Conservation (phyloP, 2,888 invertebrate genomes). For the Apotomis capreana region DNA sequence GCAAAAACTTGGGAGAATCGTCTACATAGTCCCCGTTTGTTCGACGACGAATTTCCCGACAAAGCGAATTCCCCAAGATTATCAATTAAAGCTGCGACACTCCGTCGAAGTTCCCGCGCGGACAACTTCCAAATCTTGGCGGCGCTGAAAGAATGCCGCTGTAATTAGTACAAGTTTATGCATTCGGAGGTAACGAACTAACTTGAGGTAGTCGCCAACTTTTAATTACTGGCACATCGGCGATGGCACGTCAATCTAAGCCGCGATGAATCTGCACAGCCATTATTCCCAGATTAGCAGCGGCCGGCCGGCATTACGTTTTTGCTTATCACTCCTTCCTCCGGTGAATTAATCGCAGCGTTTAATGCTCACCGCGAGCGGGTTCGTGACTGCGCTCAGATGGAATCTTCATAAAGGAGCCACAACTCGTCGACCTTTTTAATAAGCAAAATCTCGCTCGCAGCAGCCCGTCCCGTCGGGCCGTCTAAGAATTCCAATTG, state of each 20-base stretch:
- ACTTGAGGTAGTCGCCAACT: slow-evolving; percentile 65
- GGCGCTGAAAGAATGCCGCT: slow-evolving; percentile 77
- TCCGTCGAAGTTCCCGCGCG: slow-evolving; percentile 64
- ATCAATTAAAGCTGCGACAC: slow-evolving; percentile 80
- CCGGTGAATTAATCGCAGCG: slow-evolving; percentile 64
- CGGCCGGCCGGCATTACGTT: slow-evolving; percentile 61
- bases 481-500: slow-evolving; percentile 52
- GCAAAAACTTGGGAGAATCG: slow-evolving; percentile 57
- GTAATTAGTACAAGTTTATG: slow-evolving; percentile 82
- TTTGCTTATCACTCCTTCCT: slow-evolving; percentile 58
- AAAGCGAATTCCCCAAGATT: slow-evolving; percentile 78
- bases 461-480: slow-evolving; percentile 45
- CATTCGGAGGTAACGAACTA: slow-evolving; percentile 65
- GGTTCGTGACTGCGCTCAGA: slow-evolving; percentile 50
- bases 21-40: slow-evolving; percentile 68
- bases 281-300: slow-evolving; percentile 61
- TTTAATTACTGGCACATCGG: slow-evolving; percentile 71
- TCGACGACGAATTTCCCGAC: slow-evolving; percentile 67
- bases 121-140: slow-evolving; percentile 77
- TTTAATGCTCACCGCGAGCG: slow-evolving; percentile 44
- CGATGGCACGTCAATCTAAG: slow-evolving; percentile 50
- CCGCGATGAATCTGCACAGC: slow-evolving; percentile 46
- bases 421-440: slow-evolving; percentile 52
- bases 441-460: slow-evolving; percentile 54
- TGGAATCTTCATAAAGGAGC: slow-evolving; percentile 55